Evolutionary conservation across 2,888 invertebrate species (phyloP), one percentile per base, ranked within the genome.

Genomic region (Meiosimyza decipiens): DNA sequence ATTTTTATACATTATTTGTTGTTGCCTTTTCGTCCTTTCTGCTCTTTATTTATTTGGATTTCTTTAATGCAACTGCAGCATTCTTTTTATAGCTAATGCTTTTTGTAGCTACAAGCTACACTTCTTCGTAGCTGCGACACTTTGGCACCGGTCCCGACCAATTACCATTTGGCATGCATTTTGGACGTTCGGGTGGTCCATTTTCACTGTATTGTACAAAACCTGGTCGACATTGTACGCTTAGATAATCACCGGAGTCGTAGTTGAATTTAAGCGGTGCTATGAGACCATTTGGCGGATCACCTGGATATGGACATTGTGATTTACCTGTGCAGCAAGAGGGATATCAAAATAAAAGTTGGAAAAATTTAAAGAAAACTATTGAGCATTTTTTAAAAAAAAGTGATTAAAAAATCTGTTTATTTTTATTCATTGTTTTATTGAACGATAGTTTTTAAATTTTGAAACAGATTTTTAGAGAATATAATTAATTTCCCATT

Each of bases 241-340:
- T 91, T 77, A 93, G 88, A 78, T 90, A 91, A 82, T 93, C 92
- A 50, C 92, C 92, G 15, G 93, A 92, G 83, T 92, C 92, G 86
- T 93, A 93, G 84, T 91, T 90, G 86, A 92, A 92, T 83, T 93
- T 93, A 69, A 92, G 89, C 28, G 93, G 93, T 3, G 91, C 90
- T 80, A 92, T 90, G 71, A 91, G 88, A 6, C 93, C 93, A 81
- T 93, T 91, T 73, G 91, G 90, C 40, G 92, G 92, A 83, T 92
- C 92, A 13, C 92, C 92, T 11, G 92, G 90, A 83, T 92, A 92
- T 33, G 91, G 91, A 84, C 93, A 93, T 80, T 92, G 90, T 54
- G 92, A 90, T 87, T 92, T 91, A 87, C 93, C 93, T 93, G 83
- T 79, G 15, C n/a, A 22, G 52, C 33, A 11, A 16, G 12, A 55